Base-by-base conservation (phyloP, 2,797 vertebrate species). In the Neostethus bicornis region DNA sequence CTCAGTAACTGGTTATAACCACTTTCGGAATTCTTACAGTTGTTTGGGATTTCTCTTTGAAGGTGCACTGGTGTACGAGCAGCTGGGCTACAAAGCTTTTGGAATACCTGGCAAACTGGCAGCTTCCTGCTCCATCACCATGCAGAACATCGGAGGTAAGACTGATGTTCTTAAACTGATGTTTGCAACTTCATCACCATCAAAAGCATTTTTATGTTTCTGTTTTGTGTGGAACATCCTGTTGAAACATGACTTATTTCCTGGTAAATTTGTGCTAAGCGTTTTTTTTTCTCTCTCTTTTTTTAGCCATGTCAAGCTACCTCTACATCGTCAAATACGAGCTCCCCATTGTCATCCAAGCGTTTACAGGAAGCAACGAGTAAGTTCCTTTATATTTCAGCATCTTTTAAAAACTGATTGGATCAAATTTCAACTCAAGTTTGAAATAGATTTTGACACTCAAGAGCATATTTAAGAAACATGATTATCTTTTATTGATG, bases 311-410 rank as follows among this genome's bases (percentile, higher is more conserved):
- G 96, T 98, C 96, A 58, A 98, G 95, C 93, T 99, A 98, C 94
- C 96, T 99, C 91, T 99, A 92, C 91, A 99, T 98, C 63, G 95
- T 99, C 87, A 99, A 99, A 89, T 98, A 98, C 59, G 96, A 99
- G 86, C 92, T 99, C 81, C 97, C 97, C 61, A 94, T 96, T 75
- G 97, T 99, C 86, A 97, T 99, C 72, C 81, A 93, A 66, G 84
- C 94, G 63, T 94, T 98, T 69, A 34, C 91, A 44, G 94, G 92
- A 84, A 31, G 41, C 66, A 83, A 90, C 51, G 90, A 75, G 96
- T 99, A 92, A 90, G 95, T 91, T 54, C 1, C 19, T 13, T 1
- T 7, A 43, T 32, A 7, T 17, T 23, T 49, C 19, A 24, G 23
- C 13, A 32, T 13, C 29, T 6, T 32, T 5, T 13, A 14, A 1